Percentiles rank a stretch among this genome's conserved stretches.
Conservation (phyloP, 92 coral and sea anemone genomes). For the Chrysogorgia sp. region DNA sequence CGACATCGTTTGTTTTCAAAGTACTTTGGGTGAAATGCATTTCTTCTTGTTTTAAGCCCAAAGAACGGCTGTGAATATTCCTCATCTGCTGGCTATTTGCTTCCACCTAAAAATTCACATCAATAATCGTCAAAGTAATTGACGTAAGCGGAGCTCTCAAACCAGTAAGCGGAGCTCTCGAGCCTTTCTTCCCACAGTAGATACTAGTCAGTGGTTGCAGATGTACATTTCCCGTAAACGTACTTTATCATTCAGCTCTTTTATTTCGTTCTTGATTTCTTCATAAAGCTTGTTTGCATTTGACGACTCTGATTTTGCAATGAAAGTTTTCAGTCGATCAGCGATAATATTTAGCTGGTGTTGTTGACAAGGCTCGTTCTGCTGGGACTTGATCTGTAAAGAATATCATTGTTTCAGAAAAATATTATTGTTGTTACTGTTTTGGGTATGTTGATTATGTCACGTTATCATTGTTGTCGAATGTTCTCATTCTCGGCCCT, state of each 20-base stretch:
- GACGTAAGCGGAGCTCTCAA: not conserved
- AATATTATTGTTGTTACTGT: not conserved
- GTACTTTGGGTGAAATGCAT: not conserved
- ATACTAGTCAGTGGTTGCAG: not conserved
- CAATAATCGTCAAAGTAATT: not conserved
- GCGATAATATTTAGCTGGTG: constrained; percentile 14
- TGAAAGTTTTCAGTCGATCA: constrained; percentile 11
- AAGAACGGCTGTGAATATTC: not conserved
- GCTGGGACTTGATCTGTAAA: constrained; percentile 24
- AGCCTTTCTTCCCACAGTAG: too few relatives aligned
- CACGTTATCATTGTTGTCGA: too few relatives aligned
- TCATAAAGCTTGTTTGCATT: constrained; percentile 37
- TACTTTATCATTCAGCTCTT: constrained; percentile 70
- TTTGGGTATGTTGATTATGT: not conserved
- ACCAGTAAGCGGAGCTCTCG: too few relatives aligned
- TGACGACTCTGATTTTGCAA: constrained; percentile 15
- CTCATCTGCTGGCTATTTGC: constrained; percentile 16
- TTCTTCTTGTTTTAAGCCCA: not conserved
- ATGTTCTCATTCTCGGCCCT: too few relatives aligned
- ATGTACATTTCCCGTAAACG: not conserved
- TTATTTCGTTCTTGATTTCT: constrained; percentile 71
- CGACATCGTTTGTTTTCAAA: not conserved
- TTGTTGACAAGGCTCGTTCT: constrained; percentile 16
- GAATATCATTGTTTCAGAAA: not conserved
- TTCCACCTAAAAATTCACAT: constrained; percentile 21